Evolutionary conservation across 2,797 vertebrate genomes (phyloP).

Genomic region (Fundulus diaphanus): DNA sequence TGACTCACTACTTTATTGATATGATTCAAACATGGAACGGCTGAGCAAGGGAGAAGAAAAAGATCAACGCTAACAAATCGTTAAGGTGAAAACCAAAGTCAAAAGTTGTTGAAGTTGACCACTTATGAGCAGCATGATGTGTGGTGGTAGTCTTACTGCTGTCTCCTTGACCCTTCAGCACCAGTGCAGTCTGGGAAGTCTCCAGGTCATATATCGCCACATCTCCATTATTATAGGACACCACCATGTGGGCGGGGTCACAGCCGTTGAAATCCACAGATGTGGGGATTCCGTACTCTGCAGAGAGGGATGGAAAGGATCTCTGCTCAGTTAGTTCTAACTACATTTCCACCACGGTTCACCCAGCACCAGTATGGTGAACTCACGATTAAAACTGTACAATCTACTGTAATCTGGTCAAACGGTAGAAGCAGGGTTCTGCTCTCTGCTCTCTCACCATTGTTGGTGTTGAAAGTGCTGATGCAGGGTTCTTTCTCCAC

Average conservation of each 20-base stretch:
- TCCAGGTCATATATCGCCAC: conserved; percentile 95
- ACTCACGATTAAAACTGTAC: not conserved
- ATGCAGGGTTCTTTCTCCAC: conserved; percentile 91
- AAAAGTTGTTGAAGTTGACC: not conserved
- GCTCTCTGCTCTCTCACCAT: conserved; percentile 71
- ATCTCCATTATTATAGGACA: conserved; percentile 90
- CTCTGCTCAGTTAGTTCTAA: not conserved
- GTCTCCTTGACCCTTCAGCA: conserved; percentile 90
- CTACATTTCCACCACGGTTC: not conserved
- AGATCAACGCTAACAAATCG: not conserved
- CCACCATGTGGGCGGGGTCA: conserved; percentile 95
- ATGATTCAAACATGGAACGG: conserved; percentile 86
- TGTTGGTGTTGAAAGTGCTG: conserved; percentile 92
- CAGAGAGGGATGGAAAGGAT: not conserved
- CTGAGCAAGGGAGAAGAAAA: conserved; percentile 61
- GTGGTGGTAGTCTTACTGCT: conserved; percentile 80
- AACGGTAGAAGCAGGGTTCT: not conserved
- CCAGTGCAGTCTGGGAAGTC: conserved; percentile 90
- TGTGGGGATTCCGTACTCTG: conserved; percentile 93
- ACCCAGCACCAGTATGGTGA: not conserved
- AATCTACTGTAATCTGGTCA: not conserved
- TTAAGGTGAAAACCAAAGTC: not conserved
- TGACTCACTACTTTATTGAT: conserved; percentile 98
- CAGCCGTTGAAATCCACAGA: conserved; percentile 96
- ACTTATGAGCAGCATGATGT: not conserved